A percentile compares a stretch with the other conserved stretches of the same genome.
Conservation (phyloP, 2,888 invertebrate genomes). For the Sericinus montela region DNA sequence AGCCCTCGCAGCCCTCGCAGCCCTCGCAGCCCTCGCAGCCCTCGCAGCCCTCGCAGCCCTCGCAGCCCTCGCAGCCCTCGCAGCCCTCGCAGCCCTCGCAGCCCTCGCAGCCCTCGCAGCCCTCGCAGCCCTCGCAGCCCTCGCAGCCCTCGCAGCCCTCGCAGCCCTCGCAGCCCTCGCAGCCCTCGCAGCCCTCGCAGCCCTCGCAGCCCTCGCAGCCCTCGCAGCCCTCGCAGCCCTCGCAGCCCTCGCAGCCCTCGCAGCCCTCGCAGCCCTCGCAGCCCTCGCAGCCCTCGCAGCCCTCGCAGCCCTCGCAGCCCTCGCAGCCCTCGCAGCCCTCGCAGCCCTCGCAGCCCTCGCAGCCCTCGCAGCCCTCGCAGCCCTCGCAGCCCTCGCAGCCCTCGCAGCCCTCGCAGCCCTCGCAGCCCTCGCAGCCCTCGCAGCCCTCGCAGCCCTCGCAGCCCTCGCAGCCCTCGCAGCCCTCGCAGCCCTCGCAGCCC, state of each 20-base stretch:
- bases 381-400: slow-evolving; percentile 25
- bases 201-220: slow-evolving; percentile 25
- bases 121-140: slow-evolving; percentile 24
- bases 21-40: slow-evolving; percentile 25
- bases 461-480: slow-evolving; percentile 24
- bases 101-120: slow-evolving; percentile 24
- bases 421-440: slow-evolving; percentile 27
- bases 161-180: slow-evolving; percentile 24
- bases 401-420: slow-evolving; percentile 26
- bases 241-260: slow-evolving; percentile 27
- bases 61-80: slow-evolving; percentile 27
- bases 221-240: slow-evolving; percentile 26
- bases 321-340: slow-evolving; percentile 24
- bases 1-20: slow-evolving; percentile 25
- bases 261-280: slow-evolving; percentile 27
- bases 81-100: slow-evolving; percentile 27
- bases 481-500: slow-evolving; percentile 24
- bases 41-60: slow-evolving; percentile 26
- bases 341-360: slow-evolving; percentile 24
- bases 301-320: slow-evolving; percentile 24
- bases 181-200: slow-evolving; percentile 25
- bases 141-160: slow-evolving; percentile 24
- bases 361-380: slow-evolving; percentile 25
- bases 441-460: slow-evolving; percentile 27
- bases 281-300: slow-evolving; percentile 24